Percentiles rank a stretch among this genome's conserved stretches.
Evolutionary conservation across 2,797 vertebrate species (phyloP).

Genomic region (Poliocrania exsul): DNA sequence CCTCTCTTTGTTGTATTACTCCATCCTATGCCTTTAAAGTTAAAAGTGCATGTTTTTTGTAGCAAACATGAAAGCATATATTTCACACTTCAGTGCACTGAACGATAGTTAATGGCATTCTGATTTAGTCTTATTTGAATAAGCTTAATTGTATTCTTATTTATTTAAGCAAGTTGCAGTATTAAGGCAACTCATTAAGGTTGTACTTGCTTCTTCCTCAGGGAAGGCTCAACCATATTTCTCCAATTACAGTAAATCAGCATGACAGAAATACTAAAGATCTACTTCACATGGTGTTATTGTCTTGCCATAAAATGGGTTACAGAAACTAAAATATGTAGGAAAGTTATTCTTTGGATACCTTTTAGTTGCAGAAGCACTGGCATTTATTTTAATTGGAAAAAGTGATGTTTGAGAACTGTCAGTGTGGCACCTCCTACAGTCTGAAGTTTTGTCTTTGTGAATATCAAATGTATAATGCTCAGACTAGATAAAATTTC

Average conservation of each 20-base stretch:
- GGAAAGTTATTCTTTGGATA: slow-evolving; percentile 19
- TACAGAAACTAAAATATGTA: slow-evolving; percentile 19
- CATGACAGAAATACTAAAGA: slow-evolving; percentile 63
- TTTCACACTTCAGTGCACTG: slow-evolving; percentile 30
- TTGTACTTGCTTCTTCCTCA: slow-evolving; percentile 46
- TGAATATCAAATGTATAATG: background rate
- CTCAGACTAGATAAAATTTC: background rate
- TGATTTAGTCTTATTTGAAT: slow-evolving; percentile 59
- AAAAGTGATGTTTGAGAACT: background rate
- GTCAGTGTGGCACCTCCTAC: background rate
- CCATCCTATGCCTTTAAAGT: background rate
- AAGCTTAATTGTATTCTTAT: slow-evolving; percentile 62
- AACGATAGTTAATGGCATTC: slow-evolving; percentile 58
- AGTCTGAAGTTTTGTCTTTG: background rate
- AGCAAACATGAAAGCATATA: slow-evolving; percentile 38
- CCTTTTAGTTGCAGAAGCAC: background rate
- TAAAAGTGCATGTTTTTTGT: background rate
- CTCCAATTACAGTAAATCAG: slow-evolving; percentile 61
- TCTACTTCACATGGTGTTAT: slow-evolving; percentile 34
- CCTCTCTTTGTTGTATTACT: slow-evolving; percentile 12
- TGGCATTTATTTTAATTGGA: slow-evolving; percentile 36
- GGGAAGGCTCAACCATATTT: slow-evolving; percentile 53
- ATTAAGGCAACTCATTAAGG: slow-evolving; percentile 61
- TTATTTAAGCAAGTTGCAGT: slow-evolving; percentile 56
- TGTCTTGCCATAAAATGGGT: slow-evolving; percentile 55